Evolutionary conservation across 2,888 invertebrate genomes (phyloP).

Genomic region (Drosophila rubida): DNA sequence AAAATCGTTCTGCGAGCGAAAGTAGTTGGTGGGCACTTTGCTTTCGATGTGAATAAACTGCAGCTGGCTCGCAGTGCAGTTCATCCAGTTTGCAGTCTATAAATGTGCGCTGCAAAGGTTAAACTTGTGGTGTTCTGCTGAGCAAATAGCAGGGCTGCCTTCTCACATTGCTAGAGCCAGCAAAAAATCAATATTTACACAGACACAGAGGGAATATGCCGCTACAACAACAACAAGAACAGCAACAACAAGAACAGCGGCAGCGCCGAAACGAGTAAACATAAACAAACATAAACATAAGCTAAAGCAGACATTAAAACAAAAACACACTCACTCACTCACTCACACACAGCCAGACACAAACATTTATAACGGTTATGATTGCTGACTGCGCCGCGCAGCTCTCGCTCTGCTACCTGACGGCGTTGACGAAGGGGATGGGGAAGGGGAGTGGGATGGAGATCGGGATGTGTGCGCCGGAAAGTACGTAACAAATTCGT

Average conservation of each 20-base stretch:
- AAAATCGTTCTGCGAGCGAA: no score
- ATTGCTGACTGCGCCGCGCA: slow-evolving; percentile 34
- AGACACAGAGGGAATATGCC: slow-evolving; percentile 54
- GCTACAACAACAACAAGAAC: slow-evolving; percentile 38
- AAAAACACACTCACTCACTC: slow-evolving; percentile 30
- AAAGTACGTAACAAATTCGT: slow-evolving; percentile 63
- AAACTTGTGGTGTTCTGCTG: slow-evolving; percentile 33
- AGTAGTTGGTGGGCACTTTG: no score
- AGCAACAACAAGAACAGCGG: slow-evolving; percentile 31
- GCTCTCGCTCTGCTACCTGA: slow-evolving; percentile 8
- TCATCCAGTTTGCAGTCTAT: neutral
- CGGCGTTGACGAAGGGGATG: neutral
- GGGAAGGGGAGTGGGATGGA: slow-evolving; percentile 16
- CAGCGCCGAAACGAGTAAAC: slow-evolving; percentile 16
- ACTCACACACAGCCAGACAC: slow-evolving; percentile 26
- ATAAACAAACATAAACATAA: slow-evolving; percentile 36
- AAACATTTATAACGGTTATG: slow-evolving; percentile 43
- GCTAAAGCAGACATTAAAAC: slow-evolving; percentile 60
- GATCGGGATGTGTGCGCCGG: slow-evolving; percentile 34
- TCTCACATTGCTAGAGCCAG: slow-evolving; percentile 45
- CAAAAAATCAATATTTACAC: slow-evolving; percentile 71
- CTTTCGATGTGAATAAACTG: neutral
- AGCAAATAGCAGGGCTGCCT: slow-evolving; percentile 51
- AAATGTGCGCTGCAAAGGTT: slow-evolving; percentile 25
- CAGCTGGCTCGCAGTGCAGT: neutral